A percentile compares a stretch with the other conserved stretches of the same genome.
phyloP scores from a whole-genome alignment of 2,888 invertebrate genomes.

The Vanessa cardui region DNA sequence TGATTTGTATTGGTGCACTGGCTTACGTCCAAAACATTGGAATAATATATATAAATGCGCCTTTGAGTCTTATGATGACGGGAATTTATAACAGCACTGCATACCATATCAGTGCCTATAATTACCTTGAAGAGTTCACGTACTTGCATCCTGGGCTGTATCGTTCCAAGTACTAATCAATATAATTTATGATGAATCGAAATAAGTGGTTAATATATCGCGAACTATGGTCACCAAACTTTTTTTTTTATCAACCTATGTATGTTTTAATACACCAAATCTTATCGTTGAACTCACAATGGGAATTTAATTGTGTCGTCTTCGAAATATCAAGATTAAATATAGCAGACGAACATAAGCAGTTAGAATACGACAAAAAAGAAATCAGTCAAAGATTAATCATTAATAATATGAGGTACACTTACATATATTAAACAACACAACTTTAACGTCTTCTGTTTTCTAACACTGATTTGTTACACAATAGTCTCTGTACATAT shows the following conservation, averaged over 20 bases:
- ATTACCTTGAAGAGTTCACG: slow-evolving; percentile 59
- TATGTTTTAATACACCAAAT: background rate
- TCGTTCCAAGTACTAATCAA: slow-evolving; percentile 30
- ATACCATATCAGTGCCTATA: slow-evolving; percentile 52
- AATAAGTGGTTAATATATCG: slow-evolving; percentile 17
- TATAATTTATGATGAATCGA: slow-evolving; percentile 33
- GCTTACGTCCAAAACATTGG: slow-evolving; percentile 43
- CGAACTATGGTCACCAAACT: slow-evolving; percentile 16
- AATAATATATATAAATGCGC: slow-evolving; percentile 20
- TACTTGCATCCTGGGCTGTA: slow-evolving; percentile 38
- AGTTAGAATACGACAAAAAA: slow-evolving; percentile 50
- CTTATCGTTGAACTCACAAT: background rate
- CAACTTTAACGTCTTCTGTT: slow-evolving; percentile 47
- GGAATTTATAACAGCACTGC: slow-evolving; percentile 46
- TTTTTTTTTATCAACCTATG: slow-evolving; percentile 12
- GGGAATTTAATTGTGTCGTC: slow-evolving; percentile 15
- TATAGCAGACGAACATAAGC: slow-evolving; percentile 40
- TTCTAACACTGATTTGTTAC: slow-evolving; percentile 50
- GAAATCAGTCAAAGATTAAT: slow-evolving; percentile 55
- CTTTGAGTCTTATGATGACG: slow-evolving; percentile 24
- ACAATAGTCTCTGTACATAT: slow-evolving; percentile 57
- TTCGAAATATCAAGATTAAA: slow-evolving; percentile 34
- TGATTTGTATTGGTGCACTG: slow-evolving; percentile 41
- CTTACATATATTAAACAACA: slow-evolving; percentile 60
- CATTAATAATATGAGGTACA: slow-evolving; percentile 50